These are phyloP conservation scores for Myiotriccus ornatus DNA, from an alignment of 2,797 vertebrate genomes.

Conservation along the genomic window DNA sequence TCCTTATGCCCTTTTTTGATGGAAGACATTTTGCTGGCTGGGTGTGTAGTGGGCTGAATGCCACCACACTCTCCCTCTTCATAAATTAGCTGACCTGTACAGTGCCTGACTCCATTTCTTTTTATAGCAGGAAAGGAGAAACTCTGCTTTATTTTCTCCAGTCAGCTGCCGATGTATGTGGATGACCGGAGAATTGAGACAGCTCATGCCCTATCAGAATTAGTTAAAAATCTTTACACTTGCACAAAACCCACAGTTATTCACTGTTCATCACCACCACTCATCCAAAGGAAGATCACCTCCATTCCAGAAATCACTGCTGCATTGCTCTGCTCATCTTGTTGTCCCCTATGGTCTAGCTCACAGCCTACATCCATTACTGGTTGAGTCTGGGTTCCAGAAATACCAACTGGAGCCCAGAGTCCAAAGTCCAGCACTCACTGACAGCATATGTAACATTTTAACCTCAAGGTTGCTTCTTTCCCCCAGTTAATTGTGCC, in stretches of 20 bases:
- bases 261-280: not conserved
- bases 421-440: not conserved
- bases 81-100: not conserved
- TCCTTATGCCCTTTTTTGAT: not conserved
- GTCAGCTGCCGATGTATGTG: not conserved
- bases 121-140: not conserved
- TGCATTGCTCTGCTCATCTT: not conserved
- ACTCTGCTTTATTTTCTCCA: not conserved
- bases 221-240: not conserved
- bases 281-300: not conserved
- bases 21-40: not conserved
- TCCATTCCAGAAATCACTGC: not conserved
- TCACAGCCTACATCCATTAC: not conserved
- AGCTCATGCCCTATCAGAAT: not conserved
- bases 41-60: not conserved
- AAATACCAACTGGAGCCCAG: not conserved
- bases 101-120: not conserved
- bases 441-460: not conserved
- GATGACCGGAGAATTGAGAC: not conserved
- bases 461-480: not conserved
- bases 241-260: not conserved
- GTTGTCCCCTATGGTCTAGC: not conserved
- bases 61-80: not conserved
- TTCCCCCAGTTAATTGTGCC: not conserved
- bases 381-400: not conserved